Evolutionary conservation across 2,113 vertebrate genomes (phyloP).

Genomic region (Eidolon helvum): DNA sequence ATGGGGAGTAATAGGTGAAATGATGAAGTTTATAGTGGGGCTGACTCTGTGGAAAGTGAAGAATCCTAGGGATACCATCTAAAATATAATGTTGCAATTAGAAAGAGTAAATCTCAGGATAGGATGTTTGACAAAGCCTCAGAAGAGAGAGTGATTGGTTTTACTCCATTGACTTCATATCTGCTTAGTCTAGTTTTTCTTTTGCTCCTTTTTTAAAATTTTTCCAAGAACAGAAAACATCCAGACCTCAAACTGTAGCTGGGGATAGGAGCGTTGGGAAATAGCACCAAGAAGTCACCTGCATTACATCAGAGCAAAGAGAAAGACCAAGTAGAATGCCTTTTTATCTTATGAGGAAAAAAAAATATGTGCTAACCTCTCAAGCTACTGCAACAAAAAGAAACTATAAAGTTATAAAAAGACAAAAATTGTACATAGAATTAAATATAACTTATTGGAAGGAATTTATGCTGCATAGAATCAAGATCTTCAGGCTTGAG

Average conservation of each 20-base stretch:
- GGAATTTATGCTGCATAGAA: neutral
- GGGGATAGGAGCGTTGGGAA: neutral
- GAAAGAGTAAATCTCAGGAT: neutral
- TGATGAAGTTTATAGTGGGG: neutral
- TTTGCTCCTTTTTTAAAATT: neutral
- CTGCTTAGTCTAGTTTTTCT: neutral
- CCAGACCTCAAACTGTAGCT: neutral
- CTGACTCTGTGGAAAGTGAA: neutral
- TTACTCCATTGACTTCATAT: neutral
- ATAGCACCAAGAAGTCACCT: neutral
- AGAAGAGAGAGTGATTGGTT: neutral
- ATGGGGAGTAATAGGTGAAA: neutral
- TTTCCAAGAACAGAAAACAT: neutral
- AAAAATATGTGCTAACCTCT: neutral
- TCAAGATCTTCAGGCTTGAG: neutral
- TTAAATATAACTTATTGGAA: neutral
- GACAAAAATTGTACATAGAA: neutral
- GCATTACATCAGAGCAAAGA: neutral
- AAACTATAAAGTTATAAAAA: neutral
- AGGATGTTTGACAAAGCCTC: neutral
- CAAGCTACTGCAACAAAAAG: neutral
- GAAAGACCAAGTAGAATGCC: neutral
- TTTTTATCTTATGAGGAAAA: neutral
- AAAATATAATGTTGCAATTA: neutral
- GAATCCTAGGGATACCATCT: neutral